These are phyloP conservation scores for Amblyopsis rosae DNA, from an alignment of 2,113 vertebrate species.

Conservation along the genomic window DNA sequence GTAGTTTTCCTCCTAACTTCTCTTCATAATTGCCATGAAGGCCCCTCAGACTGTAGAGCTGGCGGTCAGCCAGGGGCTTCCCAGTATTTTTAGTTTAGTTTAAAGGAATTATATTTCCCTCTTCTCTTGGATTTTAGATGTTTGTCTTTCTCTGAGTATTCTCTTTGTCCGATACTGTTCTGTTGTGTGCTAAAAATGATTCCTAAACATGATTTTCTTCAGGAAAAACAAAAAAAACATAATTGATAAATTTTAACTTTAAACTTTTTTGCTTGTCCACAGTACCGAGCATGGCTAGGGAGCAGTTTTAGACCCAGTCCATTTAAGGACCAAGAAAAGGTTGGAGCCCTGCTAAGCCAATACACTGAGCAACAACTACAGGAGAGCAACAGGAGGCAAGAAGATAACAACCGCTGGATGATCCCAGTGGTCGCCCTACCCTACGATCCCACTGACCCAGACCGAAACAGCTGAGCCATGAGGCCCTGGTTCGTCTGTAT, in stretches of 20 bases:
- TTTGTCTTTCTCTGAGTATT: too few relatives aligned
- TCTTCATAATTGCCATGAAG: background rate
- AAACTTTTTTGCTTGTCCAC: slow-evolving; percentile 21
- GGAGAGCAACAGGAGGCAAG: slow-evolving; percentile 49
- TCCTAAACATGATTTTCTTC: too few relatives aligned
- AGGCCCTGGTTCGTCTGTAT: slow-evolving; percentile 2
- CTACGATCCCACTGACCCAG: slow-evolving; percentile 48
- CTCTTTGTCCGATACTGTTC: too few relatives aligned
- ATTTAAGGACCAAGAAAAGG: slow-evolving; percentile 81
- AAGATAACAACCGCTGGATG: slow-evolving; percentile 54
- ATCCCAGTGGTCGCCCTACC: slow-evolving; percentile 40
- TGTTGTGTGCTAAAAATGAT: too few relatives aligned
- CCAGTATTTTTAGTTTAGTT: background rate
- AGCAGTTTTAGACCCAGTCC: slow-evolving; percentile 75
- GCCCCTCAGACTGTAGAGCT: background rate
- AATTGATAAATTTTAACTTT: background rate
- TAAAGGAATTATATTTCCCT: background rate
- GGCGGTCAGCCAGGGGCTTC: slow-evolving; percentile 15
- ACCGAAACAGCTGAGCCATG: slow-evolving; percentile 66
- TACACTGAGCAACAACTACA: slow-evolving; percentile 73
- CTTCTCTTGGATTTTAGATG: background rate
- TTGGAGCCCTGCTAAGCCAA: slow-evolving; percentile 73
- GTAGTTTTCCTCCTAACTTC: background rate
- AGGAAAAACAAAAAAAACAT: too few relatives aligned
- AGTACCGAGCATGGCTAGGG: slow-evolving; percentile 83